Percentiles rank a stretch among this genome's conserved stretches.
Evolutionary conservation across 2,888 invertebrate species (phyloP).

Genomic region (Philereme transversata): DNA sequence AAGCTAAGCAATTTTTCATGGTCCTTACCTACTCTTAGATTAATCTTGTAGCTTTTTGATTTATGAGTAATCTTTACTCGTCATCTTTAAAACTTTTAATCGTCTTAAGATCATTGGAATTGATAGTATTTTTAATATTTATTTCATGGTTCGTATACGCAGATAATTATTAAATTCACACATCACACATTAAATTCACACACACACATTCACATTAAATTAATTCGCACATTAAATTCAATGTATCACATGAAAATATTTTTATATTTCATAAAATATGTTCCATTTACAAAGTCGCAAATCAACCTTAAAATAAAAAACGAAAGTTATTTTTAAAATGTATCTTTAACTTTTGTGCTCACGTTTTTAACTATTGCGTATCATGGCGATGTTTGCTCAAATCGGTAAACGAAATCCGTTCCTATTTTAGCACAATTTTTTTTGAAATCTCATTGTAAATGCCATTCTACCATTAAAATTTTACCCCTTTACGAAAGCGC

Average conservation of each 20-base stretch:
- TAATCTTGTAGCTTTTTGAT: constrained; percentile 18
- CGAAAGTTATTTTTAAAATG: not conserved
- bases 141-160: too few species aligned
- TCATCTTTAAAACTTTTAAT: not conserved
- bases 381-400: constrained; percentile 59
- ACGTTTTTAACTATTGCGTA: constrained; percentile 29
- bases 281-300: not conserved
- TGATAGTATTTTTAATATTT: not conserved
- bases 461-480: constrained; percentile 27
- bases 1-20: constrained; percentile 36
- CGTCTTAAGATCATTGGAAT: constrained; percentile 3
- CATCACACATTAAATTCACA: too few species aligned
- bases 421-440: constrained; percentile 58
- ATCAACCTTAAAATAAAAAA: not conserved
- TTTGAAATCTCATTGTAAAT: constrained; percentile 45
- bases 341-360: not conserved
- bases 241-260: too few species aligned
- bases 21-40: constrained; percentile 25
- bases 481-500: constrained; percentile 21
- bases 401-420: constrained; percentile 62
- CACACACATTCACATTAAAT: too few species aligned
- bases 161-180: too few species aligned
- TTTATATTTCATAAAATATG: not conserved
- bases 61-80: constrained; percentile 8
- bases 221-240: too few species aligned